Percentiles rank a stretch among this genome's conserved stretches.
Evolutionary conservation across 2,888 invertebrate species (phyloP).

Genomic region (Chymomyza fuscimana): DNA sequence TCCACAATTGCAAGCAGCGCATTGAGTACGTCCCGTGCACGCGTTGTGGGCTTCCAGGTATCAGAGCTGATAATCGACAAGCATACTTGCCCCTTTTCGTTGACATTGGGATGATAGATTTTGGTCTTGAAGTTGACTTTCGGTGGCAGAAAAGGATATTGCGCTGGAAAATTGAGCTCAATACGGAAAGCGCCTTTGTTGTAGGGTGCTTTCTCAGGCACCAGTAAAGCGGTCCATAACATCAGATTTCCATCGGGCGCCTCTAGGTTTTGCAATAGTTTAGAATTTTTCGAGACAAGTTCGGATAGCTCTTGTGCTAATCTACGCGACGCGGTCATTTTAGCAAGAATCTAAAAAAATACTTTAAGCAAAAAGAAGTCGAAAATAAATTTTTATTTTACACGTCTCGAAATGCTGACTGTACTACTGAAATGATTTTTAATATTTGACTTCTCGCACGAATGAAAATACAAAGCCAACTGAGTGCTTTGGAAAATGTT

Average conservation of each 20-base stretch:
- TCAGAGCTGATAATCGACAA: slow-evolving; percentile 98
- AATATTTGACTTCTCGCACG: no score
- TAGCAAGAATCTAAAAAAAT: neutral
- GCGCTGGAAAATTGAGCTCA: slow-evolving; percentile 98
- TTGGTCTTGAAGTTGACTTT: slow-evolving; percentile 99
- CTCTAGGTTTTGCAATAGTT: slow-evolving; percentile 95
- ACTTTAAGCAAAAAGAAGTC: no score
- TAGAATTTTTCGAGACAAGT: slow-evolving; percentile 86
- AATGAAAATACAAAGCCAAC: no score
- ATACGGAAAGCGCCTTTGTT: slow-evolving; percentile 99
- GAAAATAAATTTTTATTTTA: neutral
- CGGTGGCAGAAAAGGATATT: slow-evolving; percentile 99
- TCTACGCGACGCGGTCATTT: slow-evolving; percentile 73
- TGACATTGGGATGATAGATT: slow-evolving; percentile 81
- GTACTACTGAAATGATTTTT: no score
- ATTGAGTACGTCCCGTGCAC: slow-evolving; percentile 99
- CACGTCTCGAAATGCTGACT: neutral
- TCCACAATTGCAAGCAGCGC: slow-evolving; percentile 97
- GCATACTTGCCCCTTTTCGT: slow-evolving; percentile 99
- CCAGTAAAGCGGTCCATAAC: slow-evolving; percentile 96
- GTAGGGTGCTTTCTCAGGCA: slow-evolving; percentile 98
- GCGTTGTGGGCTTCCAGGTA: slow-evolving; percentile 99
- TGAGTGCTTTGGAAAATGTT: no score
- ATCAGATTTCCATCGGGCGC: slow-evolving; percentile 97
- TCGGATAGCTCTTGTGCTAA: slow-evolving; percentile 91